Base-by-base conservation (phyloP, 2,797 vertebrate genomes). In the Emydoidea blandingii region DNA sequence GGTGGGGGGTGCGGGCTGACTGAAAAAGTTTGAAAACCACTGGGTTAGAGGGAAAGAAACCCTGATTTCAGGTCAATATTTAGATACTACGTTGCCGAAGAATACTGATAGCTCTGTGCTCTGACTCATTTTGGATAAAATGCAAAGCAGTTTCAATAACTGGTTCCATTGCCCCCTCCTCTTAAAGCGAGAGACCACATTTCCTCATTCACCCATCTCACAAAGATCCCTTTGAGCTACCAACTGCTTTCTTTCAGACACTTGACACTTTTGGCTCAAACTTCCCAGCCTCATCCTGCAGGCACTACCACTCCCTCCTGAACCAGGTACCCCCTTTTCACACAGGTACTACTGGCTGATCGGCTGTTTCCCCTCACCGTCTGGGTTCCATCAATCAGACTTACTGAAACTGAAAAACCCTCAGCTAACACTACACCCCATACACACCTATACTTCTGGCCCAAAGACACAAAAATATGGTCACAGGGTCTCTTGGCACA, bases 171-270 rank as follows among this genome's bases (percentile, higher is more conserved):
- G 54, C 31, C 11, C 56, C 27, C 49, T 79, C n/a, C 57, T 21
- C 34, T 88, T 29, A n/a, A 37, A 57, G 27, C 1, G 12, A 29
- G 56, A 57, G 56, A 57, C 29, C 27, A 11, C 2, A 27, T 19
- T 14, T 47, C 34, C 62, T 65, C 62, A n/a, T 53, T 31, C 47
- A 27, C 41, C 23, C 23, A 12, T 44, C 37, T 74, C 41, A 41
- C 21, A 44, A 44, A 27, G 37, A 27, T 44, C 23, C 72, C 41
- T 44, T 74, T 74, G 25, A 27, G 41, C 37, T 41, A 74, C 21
- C 79, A 91, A 59, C 81, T 91, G 79, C 84, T 88, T 57, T 86
- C 41, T 18, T 82, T 37, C 92, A 92, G 57, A 68, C 56, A 53
- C 82, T 85, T 59, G 81, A 27, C 4, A 27, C 78, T 90, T 84